These are phyloP conservation scores for Meteorus colon DNA, from an alignment of 2,888 invertebrate species.

Conservation along the genomic window DNA sequence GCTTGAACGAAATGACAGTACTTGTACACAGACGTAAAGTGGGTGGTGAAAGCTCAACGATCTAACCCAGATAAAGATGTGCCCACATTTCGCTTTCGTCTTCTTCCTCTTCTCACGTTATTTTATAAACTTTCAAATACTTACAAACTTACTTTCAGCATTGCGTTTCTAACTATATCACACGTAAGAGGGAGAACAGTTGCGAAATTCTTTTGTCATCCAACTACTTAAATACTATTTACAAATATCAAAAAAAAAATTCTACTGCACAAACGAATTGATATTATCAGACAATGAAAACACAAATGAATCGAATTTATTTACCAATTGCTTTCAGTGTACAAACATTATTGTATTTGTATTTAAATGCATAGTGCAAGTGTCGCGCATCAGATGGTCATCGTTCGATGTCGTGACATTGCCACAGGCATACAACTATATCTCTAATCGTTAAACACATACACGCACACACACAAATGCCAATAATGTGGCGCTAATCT, in stretches of 20 bases:
- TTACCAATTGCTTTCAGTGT: background rate
- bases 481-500: slow-evolving; percentile 60
- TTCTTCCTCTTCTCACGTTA: slow-evolving; percentile 12
- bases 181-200: background rate
- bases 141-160: background rate
- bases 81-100: background rate
- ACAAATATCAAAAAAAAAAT: background rate
- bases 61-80: slow-evolving; percentile 61
- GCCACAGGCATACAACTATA: slow-evolving; percentile 19
- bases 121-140: slow-evolving; percentile 34
- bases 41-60: slow-evolving; percentile 53
- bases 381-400: background rate
- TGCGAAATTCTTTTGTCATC: background rate
- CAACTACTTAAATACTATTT: background rate
- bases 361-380: background rate
- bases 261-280: background rate
- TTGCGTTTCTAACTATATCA: slow-evolving; percentile 30
- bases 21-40: slow-evolving; percentile 36
- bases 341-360: background rate
- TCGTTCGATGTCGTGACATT: slow-evolving; percentile 18
- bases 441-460: slow-evolving; percentile 21
- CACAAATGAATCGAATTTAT: background rate
- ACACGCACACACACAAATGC: background rate
- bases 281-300: background rate
- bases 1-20: slow-evolving; percentile 57